phyloP scores from a whole-genome alignment of 1,140 invertebrate genomes.

The Apocrypta bakeri region DNA sequence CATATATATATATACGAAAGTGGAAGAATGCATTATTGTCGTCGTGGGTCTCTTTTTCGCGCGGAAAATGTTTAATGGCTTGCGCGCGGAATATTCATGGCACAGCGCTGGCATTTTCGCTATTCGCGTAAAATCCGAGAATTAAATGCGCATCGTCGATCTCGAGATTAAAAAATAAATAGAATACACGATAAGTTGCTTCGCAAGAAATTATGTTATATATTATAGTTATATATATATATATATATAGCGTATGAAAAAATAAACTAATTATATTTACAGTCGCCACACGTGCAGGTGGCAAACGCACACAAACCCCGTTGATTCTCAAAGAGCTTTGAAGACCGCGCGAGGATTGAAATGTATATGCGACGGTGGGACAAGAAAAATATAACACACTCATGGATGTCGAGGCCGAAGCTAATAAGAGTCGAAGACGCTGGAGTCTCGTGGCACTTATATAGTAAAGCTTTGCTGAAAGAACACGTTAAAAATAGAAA shows the following conservation, averaged over 20 bases:
- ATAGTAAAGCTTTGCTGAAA: neutral
- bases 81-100: neutral
- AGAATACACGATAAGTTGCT: no score
- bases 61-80: slow-evolving; percentile 6
- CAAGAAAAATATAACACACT: neutral
- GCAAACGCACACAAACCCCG: neutral
- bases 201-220: no score
- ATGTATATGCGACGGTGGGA: neutral
- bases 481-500: neutral
- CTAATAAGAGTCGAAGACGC: neutral
- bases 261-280: no score
- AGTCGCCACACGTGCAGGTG: neutral
- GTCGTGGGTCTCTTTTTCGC: no score
- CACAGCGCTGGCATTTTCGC: neutral
- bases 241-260: no score
- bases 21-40: neutral
- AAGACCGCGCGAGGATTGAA: no score
- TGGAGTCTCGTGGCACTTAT: no score
- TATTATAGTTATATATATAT: no score
- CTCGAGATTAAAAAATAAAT: no score
- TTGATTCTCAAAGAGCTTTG: neutral
- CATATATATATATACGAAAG: neutral
- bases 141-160: neutral
- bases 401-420: no score
- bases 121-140: neutral